Evolutionary conservation across 1,140 invertebrate species (phyloP), one percentile per base, ranked within the genome.

Genomic region (Bradysia coprophila): DNA sequence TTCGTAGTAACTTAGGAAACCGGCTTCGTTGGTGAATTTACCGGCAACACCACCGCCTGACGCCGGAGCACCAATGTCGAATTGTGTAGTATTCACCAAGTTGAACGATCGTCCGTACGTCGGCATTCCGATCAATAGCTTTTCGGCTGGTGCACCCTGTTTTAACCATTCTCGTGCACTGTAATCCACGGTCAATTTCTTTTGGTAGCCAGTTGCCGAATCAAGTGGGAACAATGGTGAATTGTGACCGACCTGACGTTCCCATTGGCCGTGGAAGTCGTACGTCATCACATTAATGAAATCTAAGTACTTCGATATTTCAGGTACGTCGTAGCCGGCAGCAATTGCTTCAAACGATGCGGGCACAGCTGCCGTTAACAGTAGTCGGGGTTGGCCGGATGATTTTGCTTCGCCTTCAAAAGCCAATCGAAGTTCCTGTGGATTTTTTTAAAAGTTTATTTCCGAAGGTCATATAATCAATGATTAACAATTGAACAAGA

Each of bases 261-360:
- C 87, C 88, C 87, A 92, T 53, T 88, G 83, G 0, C 88, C 88
- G 54, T 92, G 88, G 68, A 92, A 92, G 56, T 93, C 90, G 50
- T 92, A 94, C 2, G 87, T 90, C 88, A 93, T 92, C 4, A 93
- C 78, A 55, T 92, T 93, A 52, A 94, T 87, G 52, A 86, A 90
- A 63, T 94, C 89, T 48, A 93, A 63, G 52, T 89, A 92, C 66
- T 93, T 92, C 22, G 87, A 84, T 43, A 94, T 88, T 66, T 93
- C 89, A 1, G 84, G 81, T 5, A 93, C 87, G 51, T 93, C 88
- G 51, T 91, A 91, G n/a, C 89, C 89, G 39, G 86, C 85, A 40
- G 84, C 83, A 41, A 93, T 86, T 0, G 87, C 88, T 66, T 92
- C 88, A 46, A 90, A 90, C 44, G 82, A 89, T 0, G 88, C 86